A percentile compares a stretch with the other conserved stretches of the same genome.
These are phyloP conservation scores for Vireo altiloquus DNA, from an alignment of 2,113 vertebrate genomes.

Conservation along the genomic window DNA sequence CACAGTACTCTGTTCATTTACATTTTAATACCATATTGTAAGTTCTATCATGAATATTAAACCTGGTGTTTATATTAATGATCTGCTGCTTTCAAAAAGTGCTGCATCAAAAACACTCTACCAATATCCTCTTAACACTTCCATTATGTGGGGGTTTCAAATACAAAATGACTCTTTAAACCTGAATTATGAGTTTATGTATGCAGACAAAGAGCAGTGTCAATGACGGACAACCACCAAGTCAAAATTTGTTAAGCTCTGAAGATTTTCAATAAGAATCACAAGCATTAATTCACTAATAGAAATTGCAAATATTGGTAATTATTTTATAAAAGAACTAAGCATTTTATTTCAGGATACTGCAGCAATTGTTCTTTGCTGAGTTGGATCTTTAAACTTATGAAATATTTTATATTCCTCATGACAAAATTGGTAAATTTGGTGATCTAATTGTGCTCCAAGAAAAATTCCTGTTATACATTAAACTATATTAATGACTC, in stretches of 20 bases:
- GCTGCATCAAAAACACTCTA: background rate
- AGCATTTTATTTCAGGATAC: background rate
- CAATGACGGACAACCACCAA: background rate
- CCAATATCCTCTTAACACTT: background rate
- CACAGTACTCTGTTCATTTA: background rate
- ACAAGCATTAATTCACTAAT: background rate
- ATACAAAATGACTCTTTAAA: background rate
- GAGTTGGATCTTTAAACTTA: background rate
- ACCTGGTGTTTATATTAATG: background rate
- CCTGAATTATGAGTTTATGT: background rate
- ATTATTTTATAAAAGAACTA: background rate
- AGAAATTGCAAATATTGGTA: background rate
- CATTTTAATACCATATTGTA: background rate
- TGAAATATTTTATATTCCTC: background rate
- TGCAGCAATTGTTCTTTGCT: background rate
- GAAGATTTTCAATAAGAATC: background rate
- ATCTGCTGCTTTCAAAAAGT: background rate
- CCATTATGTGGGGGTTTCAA: background rate
- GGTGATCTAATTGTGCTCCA: background rate
- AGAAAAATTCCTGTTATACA: background rate
- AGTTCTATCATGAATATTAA: constrained; percentile 19
- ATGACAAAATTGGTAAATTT: background rate
- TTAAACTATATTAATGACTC: background rate
- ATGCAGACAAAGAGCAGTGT: background rate
- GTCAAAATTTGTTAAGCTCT: background rate